Evolutionary conservation across 2,888 invertebrate species (phyloP), one percentile per base, ranked within the genome.

Genomic region (Luperina testacea): DNA sequence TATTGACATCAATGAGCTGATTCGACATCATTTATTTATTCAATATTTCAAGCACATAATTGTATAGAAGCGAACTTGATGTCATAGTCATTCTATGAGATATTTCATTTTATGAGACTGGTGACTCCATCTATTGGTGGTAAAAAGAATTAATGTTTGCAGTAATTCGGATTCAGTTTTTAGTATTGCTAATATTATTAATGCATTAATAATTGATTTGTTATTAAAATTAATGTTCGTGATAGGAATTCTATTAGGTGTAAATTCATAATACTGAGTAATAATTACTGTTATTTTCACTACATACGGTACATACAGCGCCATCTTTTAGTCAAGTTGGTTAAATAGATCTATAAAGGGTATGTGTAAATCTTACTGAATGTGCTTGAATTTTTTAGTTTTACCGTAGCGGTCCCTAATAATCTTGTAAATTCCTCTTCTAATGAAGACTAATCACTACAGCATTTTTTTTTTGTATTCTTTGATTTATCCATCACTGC

Each of bases 91-190:
- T 48, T 48, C 6, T 51, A 27, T 13, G 32, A 53, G 13, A 70
- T 17, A 57, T 71, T 53, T 57, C 9, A 57, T 70, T 38, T n/a
- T 57, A 57, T n/a, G n/a, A 32, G n/a, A 84, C 80, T 72, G 17
- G 59, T 78, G 73, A 1, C 72, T 70, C 82, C 80, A 86, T 86
- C 86, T 86, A 65, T 80, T 73, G 57, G 59, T 27, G 32, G 45
- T 42, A 59, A 8, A 9, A 42, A 20, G 8, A 1, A 48, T 75
- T n/a, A 45, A 32, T 65, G 2, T 61, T 76, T 24, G 17, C 15
- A 48, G 2, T 32, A 32, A 32, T 48, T n/a, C 24, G 2, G 15
- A 24, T 42, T 48, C 11, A 59, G 2, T 38, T 17, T 57, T 38
- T 48, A 38, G 1, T 24, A 65, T 17, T 27, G 20, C 15, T 24